A percentile compares a stretch with the other conserved stretches of the same genome.
Conservation (phyloP, 2,888 invertebrate genomes). For the Philaethria dido region DNA sequence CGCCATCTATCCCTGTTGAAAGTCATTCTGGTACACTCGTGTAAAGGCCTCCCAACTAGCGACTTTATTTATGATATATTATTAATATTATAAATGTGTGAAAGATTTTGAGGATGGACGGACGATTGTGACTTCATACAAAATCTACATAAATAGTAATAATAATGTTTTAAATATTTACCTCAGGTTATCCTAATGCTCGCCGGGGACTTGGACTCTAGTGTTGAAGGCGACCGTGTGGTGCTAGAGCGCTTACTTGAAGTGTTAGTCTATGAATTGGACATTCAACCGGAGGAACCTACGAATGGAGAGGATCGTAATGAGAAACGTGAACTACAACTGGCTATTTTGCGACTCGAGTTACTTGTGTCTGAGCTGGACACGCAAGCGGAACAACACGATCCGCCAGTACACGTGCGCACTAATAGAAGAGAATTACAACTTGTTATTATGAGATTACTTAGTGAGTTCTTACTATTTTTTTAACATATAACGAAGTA, state of each 20-base stretch:
- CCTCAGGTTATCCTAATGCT: conserved; percentile 91
- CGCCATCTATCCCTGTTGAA: no score
- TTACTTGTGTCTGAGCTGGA: conserved; percentile 89
- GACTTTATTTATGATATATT: no score
- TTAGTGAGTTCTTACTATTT: conserved; percentile 85
- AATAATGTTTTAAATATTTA: not conserved
- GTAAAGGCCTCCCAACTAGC: no score
- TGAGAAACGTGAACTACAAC: conserved; percentile 91
- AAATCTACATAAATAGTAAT: not conserved
- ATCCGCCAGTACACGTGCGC: conserved; percentile 84
- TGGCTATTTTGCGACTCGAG: conserved; percentile 92
- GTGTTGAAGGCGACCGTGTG: conserved; percentile 90
- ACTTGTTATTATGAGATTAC: conserved; percentile 92
- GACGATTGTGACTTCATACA: no score
- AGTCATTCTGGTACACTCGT: no score
- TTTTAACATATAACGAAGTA: no score
- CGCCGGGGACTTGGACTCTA: conserved; percentile 94
- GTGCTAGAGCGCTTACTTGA: conserved; percentile 90
- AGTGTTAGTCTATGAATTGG: conserved; percentile 88
- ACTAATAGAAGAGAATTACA: conserved; percentile 93
- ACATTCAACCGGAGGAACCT: conserved; percentile 82
- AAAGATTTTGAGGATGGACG: no score
- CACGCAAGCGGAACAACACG: conserved; percentile 78
- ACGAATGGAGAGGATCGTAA: conserved; percentile 82
- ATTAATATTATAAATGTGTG: no score